phyloP scores from a whole-genome alignment of 2,888 invertebrate species.

The Drosophila macrospina region DNA sequence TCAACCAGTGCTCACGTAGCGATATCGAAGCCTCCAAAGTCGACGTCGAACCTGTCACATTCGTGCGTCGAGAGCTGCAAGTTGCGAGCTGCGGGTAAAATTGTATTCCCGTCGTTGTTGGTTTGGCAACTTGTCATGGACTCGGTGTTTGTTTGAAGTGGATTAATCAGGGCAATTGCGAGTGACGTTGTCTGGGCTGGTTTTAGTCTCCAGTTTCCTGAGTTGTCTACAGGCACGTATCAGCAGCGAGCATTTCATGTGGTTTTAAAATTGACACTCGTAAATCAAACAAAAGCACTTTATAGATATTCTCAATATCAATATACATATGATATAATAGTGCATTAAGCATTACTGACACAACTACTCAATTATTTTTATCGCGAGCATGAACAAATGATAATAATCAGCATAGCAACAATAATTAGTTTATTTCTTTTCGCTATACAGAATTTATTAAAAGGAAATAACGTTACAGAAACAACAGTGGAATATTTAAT shows the following conservation, averaged over 20 bases:
- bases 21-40: conserved; percentile 52
- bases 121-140: conserved; percentile 7
- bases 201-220: conserved; percentile 18
- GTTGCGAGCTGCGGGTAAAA: conserved; percentile 7
- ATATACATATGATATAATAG: conserved; percentile 5
- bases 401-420: conserved; percentile 33
- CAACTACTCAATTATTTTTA: conserved; percentile 22
- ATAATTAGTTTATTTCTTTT: conserved; percentile 17
- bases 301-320: conserved; percentile 3
- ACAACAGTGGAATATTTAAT: neutral
- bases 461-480: neutral
- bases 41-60: conserved; percentile 43
- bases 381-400: conserved; percentile 3
- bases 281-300: conserved; percentile 51
- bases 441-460: neutral
- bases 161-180: conserved; percentile 68
- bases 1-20: conserved; percentile 67
- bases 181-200: conserved; percentile 32
- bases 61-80: conserved; percentile 3
- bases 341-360: conserved; percentile 26
- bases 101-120: conserved; percentile 1
- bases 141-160: conserved; percentile 57
- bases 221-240: conserved; percentile 53
- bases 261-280: conserved; percentile 39
- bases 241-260: conserved; percentile 46